Evolutionary conservation across 1,140 invertebrate species (phyloP).

Genomic region (Colletes latitarsis): DNA sequence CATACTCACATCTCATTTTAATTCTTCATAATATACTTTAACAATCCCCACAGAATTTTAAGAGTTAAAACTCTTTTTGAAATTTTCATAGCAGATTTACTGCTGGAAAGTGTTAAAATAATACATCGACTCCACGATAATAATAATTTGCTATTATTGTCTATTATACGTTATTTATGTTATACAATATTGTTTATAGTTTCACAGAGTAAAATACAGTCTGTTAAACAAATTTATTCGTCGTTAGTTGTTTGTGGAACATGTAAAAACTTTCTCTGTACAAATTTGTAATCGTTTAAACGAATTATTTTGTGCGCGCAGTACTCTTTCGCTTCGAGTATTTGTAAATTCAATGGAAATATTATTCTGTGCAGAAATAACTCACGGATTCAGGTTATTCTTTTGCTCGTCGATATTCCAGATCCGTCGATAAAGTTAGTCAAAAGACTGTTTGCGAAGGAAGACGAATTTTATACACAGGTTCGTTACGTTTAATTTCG

Average conservation of each 20-base stretch:
- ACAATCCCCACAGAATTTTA: no score
- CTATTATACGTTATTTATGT: no score
- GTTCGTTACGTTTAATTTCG: not conserved
- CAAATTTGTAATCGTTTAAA: not conserved
- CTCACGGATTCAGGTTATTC: slow-evolving; percentile 1
- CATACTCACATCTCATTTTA: no score
- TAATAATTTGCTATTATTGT: no score
- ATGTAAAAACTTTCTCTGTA: not conserved
- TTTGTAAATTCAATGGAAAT: not conserved
- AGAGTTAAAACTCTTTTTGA: no score
- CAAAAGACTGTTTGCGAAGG: not conserved
- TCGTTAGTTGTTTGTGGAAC: not conserved
- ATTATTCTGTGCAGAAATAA: slow-evolving; percentile 1
- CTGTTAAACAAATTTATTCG: not conserved
- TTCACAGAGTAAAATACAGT: no score
- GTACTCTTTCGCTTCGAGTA: not conserved
- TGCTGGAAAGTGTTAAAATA: no score
- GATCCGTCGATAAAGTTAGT: not conserved
- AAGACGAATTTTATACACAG: not conserved
- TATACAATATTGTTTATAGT: no score
- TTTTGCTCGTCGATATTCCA: slow-evolving; percentile 8
- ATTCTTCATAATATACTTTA: no score
- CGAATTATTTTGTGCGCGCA: not conserved
- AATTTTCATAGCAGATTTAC: no score
- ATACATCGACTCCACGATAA: no score